These are phyloP conservation scores for Gymnocypris eckloni DNA, from an alignment of 2,797 vertebrate genomes.

Conservation along the genomic window DNA sequence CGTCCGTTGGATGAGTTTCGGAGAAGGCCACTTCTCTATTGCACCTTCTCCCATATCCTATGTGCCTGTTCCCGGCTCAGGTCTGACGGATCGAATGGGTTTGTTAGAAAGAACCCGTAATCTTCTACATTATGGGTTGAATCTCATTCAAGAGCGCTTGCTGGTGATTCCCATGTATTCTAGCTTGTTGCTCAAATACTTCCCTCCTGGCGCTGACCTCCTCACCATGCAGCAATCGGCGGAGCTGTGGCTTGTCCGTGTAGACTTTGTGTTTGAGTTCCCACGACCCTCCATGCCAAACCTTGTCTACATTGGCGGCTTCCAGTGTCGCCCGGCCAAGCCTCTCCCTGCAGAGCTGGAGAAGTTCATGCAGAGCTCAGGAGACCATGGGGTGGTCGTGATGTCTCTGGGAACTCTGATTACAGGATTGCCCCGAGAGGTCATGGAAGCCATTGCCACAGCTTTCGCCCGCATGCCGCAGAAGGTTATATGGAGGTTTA, in stretches of 20 bases:
- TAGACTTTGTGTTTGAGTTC: slow-evolving; percentile 67
- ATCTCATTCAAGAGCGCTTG: slow-evolving; percentile 37
- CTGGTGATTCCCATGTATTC: slow-evolving; percentile 41
- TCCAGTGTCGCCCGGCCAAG: slow-evolving; percentile 59
- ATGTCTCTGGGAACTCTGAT: slow-evolving; percentile 61
- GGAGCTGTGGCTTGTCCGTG: slow-evolving; percentile 62
- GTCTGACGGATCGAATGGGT: slow-evolving; percentile 38
- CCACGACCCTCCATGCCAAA: slow-evolving; percentile 67
- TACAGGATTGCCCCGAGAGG: slow-evolving; percentile 42
- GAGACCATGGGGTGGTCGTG: slow-evolving; percentile 63
- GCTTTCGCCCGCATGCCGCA: slow-evolving; percentile 53
- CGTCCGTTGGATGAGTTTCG: slow-evolving; percentile 42
- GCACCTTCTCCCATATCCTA: slow-evolving; percentile 52
- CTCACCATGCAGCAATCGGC: slow-evolving; percentile 49
- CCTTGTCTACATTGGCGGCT: slow-evolving; percentile 63
- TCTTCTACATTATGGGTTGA: slow-evolving; percentile 32
- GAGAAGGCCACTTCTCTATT: slow-evolving; percentile 46
- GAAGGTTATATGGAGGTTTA: slow-evolving; percentile 58
- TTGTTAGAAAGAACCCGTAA: slow-evolving; percentile 43
- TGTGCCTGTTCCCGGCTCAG: slow-evolving; percentile 34
- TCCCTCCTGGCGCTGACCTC: slow-evolving; percentile 41
- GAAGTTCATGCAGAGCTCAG: slow-evolving; percentile 54
- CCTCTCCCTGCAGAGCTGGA: slow-evolving; percentile 54
- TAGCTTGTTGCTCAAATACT: slow-evolving; percentile 37
- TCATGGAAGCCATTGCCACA: slow-evolving; percentile 52